Evolutionary conservation across 2,113 vertebrate genomes (phyloP).

Genomic region (Panurus biarmicus): DNA sequence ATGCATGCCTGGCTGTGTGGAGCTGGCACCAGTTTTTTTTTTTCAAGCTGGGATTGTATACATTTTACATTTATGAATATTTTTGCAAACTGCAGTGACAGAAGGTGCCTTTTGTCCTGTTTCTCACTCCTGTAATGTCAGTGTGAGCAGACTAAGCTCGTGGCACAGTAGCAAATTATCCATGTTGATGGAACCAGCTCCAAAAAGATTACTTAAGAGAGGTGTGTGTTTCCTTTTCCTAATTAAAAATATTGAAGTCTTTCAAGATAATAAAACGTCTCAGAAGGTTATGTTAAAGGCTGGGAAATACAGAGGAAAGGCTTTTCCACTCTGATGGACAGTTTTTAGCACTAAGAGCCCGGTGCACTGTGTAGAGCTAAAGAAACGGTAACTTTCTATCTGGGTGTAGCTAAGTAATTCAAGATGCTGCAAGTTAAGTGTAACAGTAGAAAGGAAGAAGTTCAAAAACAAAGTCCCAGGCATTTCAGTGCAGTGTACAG

Average conservation of each 20-base stretch:
- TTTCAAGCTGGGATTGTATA: not conserved
- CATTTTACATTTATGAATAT: not conserved
- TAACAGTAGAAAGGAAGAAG: slow-evolving; percentile 52
- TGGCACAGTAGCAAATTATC: not conserved
- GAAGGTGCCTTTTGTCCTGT: slow-evolving; percentile 15
- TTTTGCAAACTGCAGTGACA: not conserved
- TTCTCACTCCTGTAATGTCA: not conserved
- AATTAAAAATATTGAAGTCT: not conserved
- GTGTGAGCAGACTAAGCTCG: not conserved
- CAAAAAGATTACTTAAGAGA: not conserved
- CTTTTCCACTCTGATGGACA: not conserved
- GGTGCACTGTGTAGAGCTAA: not conserved
- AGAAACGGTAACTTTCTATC: slow-evolving; percentile 21
- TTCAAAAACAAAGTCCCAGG: slow-evolving; percentile 43
- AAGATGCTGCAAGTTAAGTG: slow-evolving; percentile 51
- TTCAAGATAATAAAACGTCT: not conserved
- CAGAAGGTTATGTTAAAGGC: not conserved
- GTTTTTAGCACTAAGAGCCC: not conserved
- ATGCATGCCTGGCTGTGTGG: not conserved
- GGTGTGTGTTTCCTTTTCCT: not conserved
- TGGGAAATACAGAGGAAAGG: not conserved
- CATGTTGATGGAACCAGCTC: not conserved
- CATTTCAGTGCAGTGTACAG: not conserved
- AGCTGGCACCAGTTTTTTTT: not conserved
- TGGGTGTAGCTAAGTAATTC: slow-evolving; percentile 51